phyloP scores from a whole-genome alignment of 2,113 vertebrate species.

The Petaurus breviceps region DNA sequence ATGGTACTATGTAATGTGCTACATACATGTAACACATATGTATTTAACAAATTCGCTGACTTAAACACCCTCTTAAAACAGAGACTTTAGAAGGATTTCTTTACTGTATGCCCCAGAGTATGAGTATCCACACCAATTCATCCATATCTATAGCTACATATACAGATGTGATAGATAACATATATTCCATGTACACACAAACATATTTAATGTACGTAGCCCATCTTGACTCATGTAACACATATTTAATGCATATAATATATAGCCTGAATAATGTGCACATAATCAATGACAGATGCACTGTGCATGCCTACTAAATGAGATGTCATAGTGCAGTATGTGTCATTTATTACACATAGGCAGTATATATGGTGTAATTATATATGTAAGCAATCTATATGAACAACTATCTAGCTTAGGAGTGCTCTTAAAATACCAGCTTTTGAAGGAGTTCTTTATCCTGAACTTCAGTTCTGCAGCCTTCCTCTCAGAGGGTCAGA shows the following conservation, averaged over 20 bases:
- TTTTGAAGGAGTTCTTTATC: neutral
- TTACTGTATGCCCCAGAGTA: too few relatives aligned
- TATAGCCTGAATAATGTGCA: neutral
- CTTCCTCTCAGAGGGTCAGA: neutral
- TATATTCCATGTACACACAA: too few relatives aligned
- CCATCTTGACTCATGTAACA: neutral
- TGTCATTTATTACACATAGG: neutral
- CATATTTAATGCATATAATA: neutral
- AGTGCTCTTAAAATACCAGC: neutral
- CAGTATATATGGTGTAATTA: neutral
- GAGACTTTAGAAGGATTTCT: neutral
- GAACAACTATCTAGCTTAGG: neutral
- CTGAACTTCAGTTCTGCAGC: neutral
- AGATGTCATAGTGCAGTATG: too few relatives aligned
- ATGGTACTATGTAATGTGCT: too few relatives aligned
- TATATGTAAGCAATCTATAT: neutral
- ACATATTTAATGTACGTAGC: too few relatives aligned
- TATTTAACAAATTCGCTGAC: neutral
- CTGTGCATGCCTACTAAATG: too few relatives aligned
- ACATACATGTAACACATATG: too few relatives aligned
- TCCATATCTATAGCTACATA: too few relatives aligned
- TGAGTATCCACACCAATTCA: too few relatives aligned
- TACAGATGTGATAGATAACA: too few relatives aligned
- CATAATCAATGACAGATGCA: neutral
- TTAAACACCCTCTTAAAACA: neutral